Percentiles rank a stretch among this genome's conserved stretches.
These are phyloP conservation scores for Connochaetes taurinus DNA, from an alignment of 2,113 vertebrate genomes.

Conservation along the genomic window DNA sequence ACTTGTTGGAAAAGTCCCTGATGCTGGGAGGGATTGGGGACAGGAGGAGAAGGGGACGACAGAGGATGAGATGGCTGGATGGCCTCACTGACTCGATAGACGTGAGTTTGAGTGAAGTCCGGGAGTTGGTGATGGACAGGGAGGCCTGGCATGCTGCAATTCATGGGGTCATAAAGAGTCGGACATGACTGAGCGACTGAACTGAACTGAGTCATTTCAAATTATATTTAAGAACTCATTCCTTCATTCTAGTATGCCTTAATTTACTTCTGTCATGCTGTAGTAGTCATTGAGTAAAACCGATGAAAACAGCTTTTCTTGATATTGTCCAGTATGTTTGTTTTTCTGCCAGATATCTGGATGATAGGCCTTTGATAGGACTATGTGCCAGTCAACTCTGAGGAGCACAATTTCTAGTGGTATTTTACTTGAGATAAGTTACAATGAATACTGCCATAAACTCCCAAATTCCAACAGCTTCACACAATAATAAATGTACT, in stretches of 20 bases:
- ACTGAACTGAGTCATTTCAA: too few species aligned
- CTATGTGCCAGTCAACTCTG: background rate
- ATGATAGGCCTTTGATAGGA: background rate
- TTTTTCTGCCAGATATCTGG: background rate
- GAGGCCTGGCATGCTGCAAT: too few species aligned
- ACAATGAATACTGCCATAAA: background rate
- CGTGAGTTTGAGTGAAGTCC: too few species aligned
- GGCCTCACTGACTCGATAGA: too few species aligned
- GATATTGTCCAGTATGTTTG: background rate
- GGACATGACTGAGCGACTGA: rapidly evolving
- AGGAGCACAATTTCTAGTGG: background rate
- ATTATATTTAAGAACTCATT: background rate
- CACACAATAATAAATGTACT: background rate
- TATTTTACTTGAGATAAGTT: background rate
- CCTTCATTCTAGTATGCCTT: background rate
- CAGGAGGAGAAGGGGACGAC: too few species aligned
- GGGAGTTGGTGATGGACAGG: too few species aligned
- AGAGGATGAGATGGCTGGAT: too few species aligned
- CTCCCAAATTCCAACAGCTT: background rate
- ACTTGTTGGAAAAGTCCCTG: too few species aligned
- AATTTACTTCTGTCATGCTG: background rate
- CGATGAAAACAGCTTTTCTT: background rate
- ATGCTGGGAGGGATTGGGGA: too few species aligned
- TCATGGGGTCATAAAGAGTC: too few species aligned
- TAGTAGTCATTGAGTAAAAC: background rate